Evolutionary conservation across 2,888 invertebrate genomes (phyloP).

Genomic region (Acanthopleura granulata): DNA sequence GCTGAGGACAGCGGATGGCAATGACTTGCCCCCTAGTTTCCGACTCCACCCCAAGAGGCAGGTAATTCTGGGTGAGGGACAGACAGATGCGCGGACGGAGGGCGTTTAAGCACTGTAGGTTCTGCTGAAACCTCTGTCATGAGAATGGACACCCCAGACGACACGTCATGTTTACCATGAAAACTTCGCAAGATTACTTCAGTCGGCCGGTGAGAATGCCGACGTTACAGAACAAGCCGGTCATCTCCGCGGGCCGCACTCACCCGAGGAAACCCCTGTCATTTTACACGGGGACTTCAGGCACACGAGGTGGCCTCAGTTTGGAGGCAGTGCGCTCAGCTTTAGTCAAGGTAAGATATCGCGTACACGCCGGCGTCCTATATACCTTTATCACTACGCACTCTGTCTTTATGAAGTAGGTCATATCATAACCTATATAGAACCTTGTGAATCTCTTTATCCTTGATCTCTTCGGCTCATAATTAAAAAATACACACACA

Average conservation of each 20-base stretch:
- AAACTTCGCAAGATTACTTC: neutral
- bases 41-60: no score
- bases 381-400: neutral
- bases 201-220: neutral
- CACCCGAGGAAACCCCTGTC: no score
- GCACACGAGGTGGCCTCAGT: neutral
- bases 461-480: neutral
- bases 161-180: neutral
- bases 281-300: no score
- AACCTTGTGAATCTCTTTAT: neutral
- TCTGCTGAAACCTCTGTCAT: no score
- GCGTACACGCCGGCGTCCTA: neutral
- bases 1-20: no score
- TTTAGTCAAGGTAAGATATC: neutral
- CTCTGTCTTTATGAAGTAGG: neutral
- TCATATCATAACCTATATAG: neutral
- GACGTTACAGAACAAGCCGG: neutral
- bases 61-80: no score
- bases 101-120: no score
- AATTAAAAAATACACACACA: neutral
- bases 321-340: neutral
- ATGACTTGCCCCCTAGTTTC: no score
- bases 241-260: neutral
- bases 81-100: no score
- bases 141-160: no score